A percentile compares a stretch with the other conserved stretches of the same genome.
These are phyloP conservation scores for Polymixis flavicincta DNA, from an alignment of 2,888 invertebrate species.

Conservation along the genomic window DNA sequence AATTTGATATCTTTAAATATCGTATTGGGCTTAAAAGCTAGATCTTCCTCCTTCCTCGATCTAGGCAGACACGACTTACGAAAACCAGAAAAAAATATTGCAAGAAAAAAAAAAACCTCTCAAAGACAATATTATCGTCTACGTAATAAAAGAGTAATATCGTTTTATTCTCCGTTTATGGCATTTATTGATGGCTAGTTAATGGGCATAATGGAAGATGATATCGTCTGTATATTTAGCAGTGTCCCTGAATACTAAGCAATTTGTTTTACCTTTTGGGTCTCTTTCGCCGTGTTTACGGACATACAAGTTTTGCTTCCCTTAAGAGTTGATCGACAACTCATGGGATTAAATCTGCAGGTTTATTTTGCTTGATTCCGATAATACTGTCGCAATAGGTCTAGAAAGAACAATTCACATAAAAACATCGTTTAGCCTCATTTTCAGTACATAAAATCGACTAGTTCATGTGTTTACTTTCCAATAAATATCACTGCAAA, in stretches of 20 bases:
- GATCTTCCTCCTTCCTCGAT: neutral
- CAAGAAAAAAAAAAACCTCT: constrained; percentile 3
- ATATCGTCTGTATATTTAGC: constrained; percentile 24
- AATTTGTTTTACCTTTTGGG: constrained; percentile 6
- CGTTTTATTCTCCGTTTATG: constrained; percentile 28
- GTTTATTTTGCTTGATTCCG: neutral
- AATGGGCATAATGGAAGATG: constrained; percentile 26
- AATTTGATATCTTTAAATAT: neutral
- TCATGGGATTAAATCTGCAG: neutral
- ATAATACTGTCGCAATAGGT: neutral
- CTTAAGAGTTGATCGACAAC: neutral
- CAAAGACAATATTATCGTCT: constrained; percentile 7
- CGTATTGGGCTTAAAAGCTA: neutral
- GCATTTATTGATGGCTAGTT: constrained; percentile 36
- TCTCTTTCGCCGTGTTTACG: constrained; percentile 1
- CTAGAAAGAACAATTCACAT: constrained; percentile 14
- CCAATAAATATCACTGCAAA: constrained; percentile 47
- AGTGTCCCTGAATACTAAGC: constrained; percentile 16
- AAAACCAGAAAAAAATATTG: neutral
- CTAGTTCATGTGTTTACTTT: constrained; percentile 24
- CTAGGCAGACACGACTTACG: neutral
- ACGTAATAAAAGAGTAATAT: constrained; percentile 45
- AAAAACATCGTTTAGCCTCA: constrained; percentile 14
- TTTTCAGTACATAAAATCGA: constrained; percentile 34
- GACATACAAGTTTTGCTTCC: constrained; percentile 1